Percentiles rank a stretch among this genome's conserved stretches.
These are phyloP conservation scores for Dendronephthya gigantea DNA, from an alignment of 64 coral and sea anemone genomes.

Conservation along the genomic window DNA sequence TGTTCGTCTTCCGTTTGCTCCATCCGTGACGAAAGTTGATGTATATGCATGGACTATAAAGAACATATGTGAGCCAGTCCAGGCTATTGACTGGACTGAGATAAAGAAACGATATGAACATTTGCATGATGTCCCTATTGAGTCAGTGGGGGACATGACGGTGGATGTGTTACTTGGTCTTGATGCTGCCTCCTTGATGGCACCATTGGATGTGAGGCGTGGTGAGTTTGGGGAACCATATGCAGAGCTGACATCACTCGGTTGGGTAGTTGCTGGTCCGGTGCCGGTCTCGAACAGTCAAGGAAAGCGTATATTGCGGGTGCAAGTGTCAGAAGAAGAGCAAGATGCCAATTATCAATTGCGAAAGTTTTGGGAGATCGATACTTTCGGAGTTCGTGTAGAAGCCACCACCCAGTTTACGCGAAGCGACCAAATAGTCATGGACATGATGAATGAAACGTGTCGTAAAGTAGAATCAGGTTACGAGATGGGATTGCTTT, in stretches of 20 bases:
- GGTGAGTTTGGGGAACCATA: constrained; percentile 28
- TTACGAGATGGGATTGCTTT: constrained; percentile 52
- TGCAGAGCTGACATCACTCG: constrained; percentile 34
- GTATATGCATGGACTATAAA: constrained; percentile 9
- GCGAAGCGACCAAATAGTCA: constrained; percentile 22
- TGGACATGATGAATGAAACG: no score
- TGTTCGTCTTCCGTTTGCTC: constrained; percentile 21
- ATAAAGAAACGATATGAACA: neutral
- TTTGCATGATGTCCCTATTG: constrained; percentile 19
- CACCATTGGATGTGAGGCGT: constrained; percentile 24
- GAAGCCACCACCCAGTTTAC: neutral
- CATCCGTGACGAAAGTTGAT: neutral
- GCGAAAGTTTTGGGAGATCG: constrained; percentile 53
- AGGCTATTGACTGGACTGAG: constrained; percentile 8
- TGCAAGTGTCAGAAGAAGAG: neutral
- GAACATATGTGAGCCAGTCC: constrained; percentile 14
- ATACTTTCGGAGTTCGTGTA: constrained; percentile 24
- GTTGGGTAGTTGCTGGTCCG: constrained; percentile 23
- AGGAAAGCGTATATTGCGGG: neutral
- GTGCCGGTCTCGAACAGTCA: neutral
- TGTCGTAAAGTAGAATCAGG: no score
- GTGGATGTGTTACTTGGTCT: constrained; percentile 42
- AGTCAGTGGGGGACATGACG: constrained; percentile 27
- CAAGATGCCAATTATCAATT: constrained; percentile 20
- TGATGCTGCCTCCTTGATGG: constrained; percentile 32